phyloP scores from a whole-genome alignment of 2,888 invertebrate species.

The Campoplex nolae region DNA sequence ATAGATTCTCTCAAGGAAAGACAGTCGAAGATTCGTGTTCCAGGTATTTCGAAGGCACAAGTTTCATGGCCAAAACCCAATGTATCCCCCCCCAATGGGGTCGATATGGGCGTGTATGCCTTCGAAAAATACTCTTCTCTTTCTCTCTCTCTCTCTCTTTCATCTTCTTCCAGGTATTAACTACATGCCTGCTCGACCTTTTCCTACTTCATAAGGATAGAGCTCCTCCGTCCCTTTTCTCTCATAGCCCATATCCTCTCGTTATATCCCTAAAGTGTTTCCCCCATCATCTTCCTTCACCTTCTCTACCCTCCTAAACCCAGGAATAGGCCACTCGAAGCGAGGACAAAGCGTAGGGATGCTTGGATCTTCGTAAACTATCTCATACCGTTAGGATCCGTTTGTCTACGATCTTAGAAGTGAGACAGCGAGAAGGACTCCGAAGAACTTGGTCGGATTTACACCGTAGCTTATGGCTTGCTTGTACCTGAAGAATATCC shows the following conservation, averaged over 20 bases:
- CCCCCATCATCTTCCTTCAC: no score
- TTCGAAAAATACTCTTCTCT: constrained; percentile 73
- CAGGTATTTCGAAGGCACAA: constrained; percentile 68
- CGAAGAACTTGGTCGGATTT: constrained; percentile 54
- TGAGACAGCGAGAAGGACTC: constrained; percentile 25
- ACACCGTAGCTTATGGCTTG: constrained; percentile 41
- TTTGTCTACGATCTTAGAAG: constrained; percentile 75
- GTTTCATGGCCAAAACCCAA: constrained; percentile 75
- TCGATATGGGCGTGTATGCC: constrained; percentile 81
- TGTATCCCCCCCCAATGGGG: constrained; percentile 79
- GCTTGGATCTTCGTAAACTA: constrained; percentile 63
- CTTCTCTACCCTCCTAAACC: neutral
- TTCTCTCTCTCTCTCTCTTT: constrained; percentile 57
- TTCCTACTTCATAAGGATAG: constrained; percentile 56
- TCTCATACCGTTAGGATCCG: constrained; percentile 77
- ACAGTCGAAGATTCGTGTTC: constrained; percentile 77
- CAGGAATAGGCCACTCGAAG: constrained; percentile 64
- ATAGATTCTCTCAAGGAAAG: constrained; percentile 64
- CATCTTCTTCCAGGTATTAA: constrained; percentile 50
- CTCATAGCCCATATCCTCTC: constrained; percentile 61
- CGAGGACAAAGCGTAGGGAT: constrained; percentile 73
- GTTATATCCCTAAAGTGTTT: constrained; percentile 62
- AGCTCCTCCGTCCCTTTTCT: constrained; percentile 32
- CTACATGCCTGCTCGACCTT: constrained; percentile 58
- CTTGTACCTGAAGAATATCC: constrained; percentile 52